Percentiles rank a stretch among this genome's conserved stretches.
These are phyloP conservation scores for Eulemur macaco DNA, from an alignment of 2,113 vertebrate genomes.

Conservation along the genomic window DNA sequence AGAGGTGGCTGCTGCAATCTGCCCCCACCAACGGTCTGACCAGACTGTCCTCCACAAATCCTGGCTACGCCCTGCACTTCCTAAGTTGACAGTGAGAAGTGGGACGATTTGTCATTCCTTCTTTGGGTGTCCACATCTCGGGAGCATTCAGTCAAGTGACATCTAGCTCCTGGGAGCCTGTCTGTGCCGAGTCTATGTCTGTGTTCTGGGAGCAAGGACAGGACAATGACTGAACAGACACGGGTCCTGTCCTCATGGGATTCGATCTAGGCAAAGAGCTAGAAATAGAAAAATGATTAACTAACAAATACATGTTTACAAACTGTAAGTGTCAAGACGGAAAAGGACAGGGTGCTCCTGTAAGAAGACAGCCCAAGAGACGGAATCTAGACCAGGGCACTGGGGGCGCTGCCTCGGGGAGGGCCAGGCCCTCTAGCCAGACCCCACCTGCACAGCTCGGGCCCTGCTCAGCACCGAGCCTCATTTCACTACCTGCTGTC, in stretches of 20 bases:
- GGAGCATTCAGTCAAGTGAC: not conserved
- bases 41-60: not conserved
- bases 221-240: not conserved
- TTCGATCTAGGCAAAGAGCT: not conserved
- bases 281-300: not conserved
- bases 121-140: not conserved
- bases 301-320: not conserved
- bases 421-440: not conserved
- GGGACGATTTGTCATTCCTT: not conserved
- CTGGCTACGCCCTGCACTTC: not conserved
- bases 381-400: not conserved
- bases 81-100: not conserved
- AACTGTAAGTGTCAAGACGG: not conserved
- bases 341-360: not conserved
- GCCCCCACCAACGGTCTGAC: not conserved
- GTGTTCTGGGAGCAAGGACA: not conserved
- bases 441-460: not conserved
- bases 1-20: no score
- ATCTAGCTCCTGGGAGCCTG: accelerated
- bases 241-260: not conserved
- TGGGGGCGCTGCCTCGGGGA: not conserved
- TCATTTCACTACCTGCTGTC: not conserved
- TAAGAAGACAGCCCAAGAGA: accelerated
- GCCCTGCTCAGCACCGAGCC: not conserved
- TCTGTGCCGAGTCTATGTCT: not conserved